These are phyloP conservation scores for Drosophila robusta DNA, from an alignment of 2,888 invertebrate species.

Conservation along the genomic window DNA sequence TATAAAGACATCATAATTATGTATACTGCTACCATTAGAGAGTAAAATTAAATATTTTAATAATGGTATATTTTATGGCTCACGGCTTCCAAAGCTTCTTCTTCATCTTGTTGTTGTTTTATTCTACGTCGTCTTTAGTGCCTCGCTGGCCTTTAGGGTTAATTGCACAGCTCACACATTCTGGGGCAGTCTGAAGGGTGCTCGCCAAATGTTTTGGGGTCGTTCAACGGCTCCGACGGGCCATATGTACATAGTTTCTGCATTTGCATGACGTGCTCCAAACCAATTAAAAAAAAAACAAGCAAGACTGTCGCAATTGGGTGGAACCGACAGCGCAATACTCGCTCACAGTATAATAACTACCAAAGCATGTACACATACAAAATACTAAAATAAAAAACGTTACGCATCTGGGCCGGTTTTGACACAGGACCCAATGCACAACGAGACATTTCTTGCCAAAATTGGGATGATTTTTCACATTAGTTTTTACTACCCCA, in stretches of 20 bases:
- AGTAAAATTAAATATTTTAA: constrained; percentile 3
- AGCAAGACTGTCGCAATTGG: not conserved
- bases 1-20: constrained; percentile 14
- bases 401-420: too few species aligned
- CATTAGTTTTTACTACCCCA: too few species aligned
- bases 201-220: constrained; percentile 27
- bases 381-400: too few species aligned
- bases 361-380: too few species aligned
- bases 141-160: constrained; percentile 26
- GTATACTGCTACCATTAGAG: not conserved
- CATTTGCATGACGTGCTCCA: constrained; percentile 64
- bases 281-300: constrained; percentile 58
- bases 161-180: constrained; percentile 49
- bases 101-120: not conserved
- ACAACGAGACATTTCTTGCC: too few species aligned
- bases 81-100: not conserved
- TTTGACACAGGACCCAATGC: too few species aligned
- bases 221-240: constrained; percentile 26
- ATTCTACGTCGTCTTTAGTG: not conserved
- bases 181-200: constrained; percentile 28
- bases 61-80: constrained; percentile 7
- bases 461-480: too few species aligned
- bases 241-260: constrained; percentile 38
- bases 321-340: too few species aligned
- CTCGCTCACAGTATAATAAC: too few species aligned